Conservation (phyloP, 2,888 invertebrate species). For the Rutpela maculata region DNA sequence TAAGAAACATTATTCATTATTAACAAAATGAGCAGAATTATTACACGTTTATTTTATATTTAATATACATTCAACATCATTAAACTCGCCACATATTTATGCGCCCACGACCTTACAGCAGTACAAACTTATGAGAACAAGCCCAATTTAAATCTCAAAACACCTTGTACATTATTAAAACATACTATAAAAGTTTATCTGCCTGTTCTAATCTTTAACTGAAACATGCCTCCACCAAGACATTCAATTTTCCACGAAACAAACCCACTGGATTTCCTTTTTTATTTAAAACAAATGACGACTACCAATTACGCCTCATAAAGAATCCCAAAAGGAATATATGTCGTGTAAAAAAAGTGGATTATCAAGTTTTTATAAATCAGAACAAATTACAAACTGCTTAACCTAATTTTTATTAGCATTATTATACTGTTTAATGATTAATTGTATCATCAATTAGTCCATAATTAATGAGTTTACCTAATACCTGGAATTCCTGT, state of each 20-base stretch:
- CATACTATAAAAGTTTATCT: conserved; percentile 32
- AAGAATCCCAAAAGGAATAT: background rate
- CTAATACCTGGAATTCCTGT: background rate
- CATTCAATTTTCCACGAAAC: conserved; percentile 11
- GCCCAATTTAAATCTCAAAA: conserved; percentile 38
- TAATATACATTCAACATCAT: conserved; percentile 4
- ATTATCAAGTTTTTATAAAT: conserved; percentile 7
- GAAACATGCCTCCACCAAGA: background rate
- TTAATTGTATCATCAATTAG: background rate
- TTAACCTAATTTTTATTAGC: background rate
- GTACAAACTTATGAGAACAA: conserved; percentile 20
- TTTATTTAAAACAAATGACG: conserved; percentile 11
- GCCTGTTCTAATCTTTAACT: conserved; percentile 24
- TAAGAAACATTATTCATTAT: background rate
- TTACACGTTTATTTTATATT: background rate
- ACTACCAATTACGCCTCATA: conserved; percentile 8
- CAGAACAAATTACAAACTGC: conserved; percentile 8
- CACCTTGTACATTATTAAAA: conserved; percentile 20
- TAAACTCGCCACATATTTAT: conserved; percentile 3
- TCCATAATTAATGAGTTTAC: background rate
- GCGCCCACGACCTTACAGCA: background rate
- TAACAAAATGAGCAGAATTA: background rate
- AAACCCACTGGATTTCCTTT: conserved; percentile 16
- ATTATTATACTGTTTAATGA: background rate
- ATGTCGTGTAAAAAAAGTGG: background rate